Evolutionary conservation across 2,888 invertebrate genomes (phyloP).

Genomic region (Macrophya alboannulata): DNA sequence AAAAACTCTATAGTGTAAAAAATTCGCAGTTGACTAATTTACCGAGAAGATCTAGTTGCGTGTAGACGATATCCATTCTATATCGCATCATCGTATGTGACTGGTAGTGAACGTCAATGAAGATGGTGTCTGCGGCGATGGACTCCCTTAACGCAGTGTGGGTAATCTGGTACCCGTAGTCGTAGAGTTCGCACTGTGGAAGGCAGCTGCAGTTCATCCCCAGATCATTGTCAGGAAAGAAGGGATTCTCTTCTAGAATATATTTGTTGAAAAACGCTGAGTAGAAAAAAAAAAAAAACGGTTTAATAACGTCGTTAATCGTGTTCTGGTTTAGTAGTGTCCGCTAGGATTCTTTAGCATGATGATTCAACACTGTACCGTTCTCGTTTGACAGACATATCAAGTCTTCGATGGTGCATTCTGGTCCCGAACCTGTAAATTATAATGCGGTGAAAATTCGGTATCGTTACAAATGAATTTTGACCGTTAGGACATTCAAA

Average conservation of each 20-base stretch:
- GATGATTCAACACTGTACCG: constrained; percentile 62
- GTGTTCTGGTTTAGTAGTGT: neutral
- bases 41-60: constrained; percentile 81
- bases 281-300: constrained; percentile 13
- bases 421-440: constrained; percentile 58
- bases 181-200: constrained; percentile 70
- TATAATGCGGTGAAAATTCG: too few species aligned
- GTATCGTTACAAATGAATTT: too few species aligned
- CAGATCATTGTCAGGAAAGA: constrained; percentile 60
- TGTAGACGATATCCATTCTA: constrained; percentile 80
- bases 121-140: constrained; percentile 65
- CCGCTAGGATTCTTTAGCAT: neutral
- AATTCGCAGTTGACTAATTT: neutral
- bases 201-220: constrained; percentile 72
- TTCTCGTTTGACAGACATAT: constrained; percentile 69
- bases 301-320: neutral
- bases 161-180: constrained; percentile 63
- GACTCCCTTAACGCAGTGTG: constrained; percentile 56
- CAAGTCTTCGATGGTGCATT: constrained; percentile 69
- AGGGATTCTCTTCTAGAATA: constrained; percentile 60
- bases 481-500: too few species aligned
- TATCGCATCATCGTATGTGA: constrained; percentile 79
- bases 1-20: neutral
- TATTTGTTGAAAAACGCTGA: constrained; percentile 70
- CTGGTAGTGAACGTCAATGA: constrained; percentile 79